phyloP scores from a whole-genome alignment of 2,888 invertebrate species.

The Scelioninae gen. 1 region DNA sequence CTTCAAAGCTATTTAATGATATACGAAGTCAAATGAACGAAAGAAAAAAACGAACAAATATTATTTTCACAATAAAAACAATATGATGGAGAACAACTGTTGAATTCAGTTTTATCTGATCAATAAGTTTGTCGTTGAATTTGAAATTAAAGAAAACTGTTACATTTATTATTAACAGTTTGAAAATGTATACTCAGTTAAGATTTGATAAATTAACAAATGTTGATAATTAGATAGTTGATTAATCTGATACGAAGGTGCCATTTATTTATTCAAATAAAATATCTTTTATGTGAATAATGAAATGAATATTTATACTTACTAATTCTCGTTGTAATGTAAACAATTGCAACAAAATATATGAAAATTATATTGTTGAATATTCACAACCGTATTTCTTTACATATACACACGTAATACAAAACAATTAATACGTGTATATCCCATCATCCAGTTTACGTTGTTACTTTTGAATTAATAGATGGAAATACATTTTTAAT shows the following conservation, averaged over 20 bases:
- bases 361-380: conserved; percentile 13
- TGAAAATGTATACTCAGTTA: conserved; percentile 28
- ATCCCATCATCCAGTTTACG: conserved; percentile 25
- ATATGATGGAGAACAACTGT: neutral
- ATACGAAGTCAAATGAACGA: neutral
- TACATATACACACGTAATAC: conserved; percentile 20
- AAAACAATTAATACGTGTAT: neutral
- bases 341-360: conserved; percentile 7
- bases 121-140: conserved; percentile 12
- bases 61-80: neutral
- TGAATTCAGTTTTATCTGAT: neutral
- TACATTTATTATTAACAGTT: conserved; percentile 29
- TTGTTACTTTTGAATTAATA: conserved; percentile 42
- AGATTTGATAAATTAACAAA: conserved; percentile 13
- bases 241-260: conserved; percentile 8
- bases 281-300: neutral
- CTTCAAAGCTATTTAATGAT: neutral
- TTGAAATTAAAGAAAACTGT: conserved; percentile 27
- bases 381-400: conserved; percentile 28
- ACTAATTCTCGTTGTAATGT: neutral
- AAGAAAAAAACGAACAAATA: neutral
- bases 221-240: conserved; percentile 36
- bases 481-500: conserved; percentile 29
- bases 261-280: neutral
- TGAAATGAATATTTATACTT: neutral